Percentiles rank a stretch among this genome's conserved stretches.
These are phyloP conservation scores for Nebria brevicollis DNA, from an alignment of 2,888 invertebrate genomes.

Conservation along the genomic window DNA sequence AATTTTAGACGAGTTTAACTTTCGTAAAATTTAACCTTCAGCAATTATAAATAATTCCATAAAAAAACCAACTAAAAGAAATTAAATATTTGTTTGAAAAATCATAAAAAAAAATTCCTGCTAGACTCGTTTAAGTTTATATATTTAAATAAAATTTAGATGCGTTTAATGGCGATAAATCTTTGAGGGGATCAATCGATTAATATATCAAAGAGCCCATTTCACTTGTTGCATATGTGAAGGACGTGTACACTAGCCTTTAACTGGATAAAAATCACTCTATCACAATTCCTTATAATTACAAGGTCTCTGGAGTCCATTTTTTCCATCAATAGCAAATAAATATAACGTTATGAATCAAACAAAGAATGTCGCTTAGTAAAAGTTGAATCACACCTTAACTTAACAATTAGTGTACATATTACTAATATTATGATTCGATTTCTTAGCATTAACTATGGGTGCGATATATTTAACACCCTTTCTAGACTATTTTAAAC, in stretches of 20 bases:
- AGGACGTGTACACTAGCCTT: not conserved
- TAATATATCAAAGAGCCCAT: not conserved
- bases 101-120: too few relatives aligned
- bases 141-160: too few relatives aligned
- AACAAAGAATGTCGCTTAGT: not conserved
- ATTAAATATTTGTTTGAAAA: too few relatives aligned
- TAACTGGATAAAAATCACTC: not conserved
- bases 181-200: not conserved
- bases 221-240: slow-evolving; percentile 4
- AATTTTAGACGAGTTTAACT: slow-evolving; percentile 5
- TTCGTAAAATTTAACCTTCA: not conserved
- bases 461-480: too few relatives aligned
- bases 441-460: not conserved
- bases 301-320: not conserved
- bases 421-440: not conserved
- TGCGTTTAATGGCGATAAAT: too few relatives aligned
- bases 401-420: not conserved
- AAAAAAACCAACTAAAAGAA: not conserved
- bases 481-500: too few relatives aligned
- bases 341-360: not conserved
- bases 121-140: too few relatives aligned
- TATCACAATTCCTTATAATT: not conserved
- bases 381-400: not conserved
- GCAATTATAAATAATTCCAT: not conserved
- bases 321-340: not conserved